Base-by-base conservation (phyloP, 2,113 vertebrate genomes). In the Osmerus eperlanus region DNA sequence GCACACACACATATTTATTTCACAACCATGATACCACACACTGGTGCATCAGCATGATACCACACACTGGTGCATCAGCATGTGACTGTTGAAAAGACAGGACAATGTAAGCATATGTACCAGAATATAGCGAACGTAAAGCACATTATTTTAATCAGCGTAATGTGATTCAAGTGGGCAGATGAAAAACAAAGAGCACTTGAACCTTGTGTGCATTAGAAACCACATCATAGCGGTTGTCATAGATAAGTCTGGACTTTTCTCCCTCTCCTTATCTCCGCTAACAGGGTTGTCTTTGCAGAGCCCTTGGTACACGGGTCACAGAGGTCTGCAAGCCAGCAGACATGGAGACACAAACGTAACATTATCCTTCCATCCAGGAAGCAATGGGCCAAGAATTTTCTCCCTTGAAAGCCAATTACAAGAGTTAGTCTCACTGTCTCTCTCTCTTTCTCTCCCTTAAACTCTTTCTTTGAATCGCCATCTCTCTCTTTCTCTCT, bases 381-480 rank as follows among this genome's bases (percentile, higher is more conserved):
- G 51, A 63, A 75, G 41, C 29, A 25, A 70, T 28, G 61, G 70
- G 58, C 15, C 15, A 73, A 75, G n/a, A 66, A 23, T 66, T 59
- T 77, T 78, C 78, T 65, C 72, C 67, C 63, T 83, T 77, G 70
- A 81, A 71, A 81, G 68, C 61, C 73, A 83, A 83, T 72, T 83
- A 78, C 74, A 77, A 75, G 72, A n/a, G 15, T 3, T n/a, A 4
- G 59, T n/a, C 59, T 52, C 15, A 53, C 36, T 53, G 14, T 53
- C 69, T 63, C 64, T 54, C 67, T 16, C 2, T 28, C 77, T 23
- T 53, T 25, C 56, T 47, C 5, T 70, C 32, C 32, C 29, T 61
- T 53, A 18, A 29, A 1, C 28, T 32, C 15, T 54, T 18, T 15
- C 23, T 51, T 68, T 75, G 47, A 60, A 28, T 62, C 29, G 52